Evolutionary conservation across 2,113 vertebrate species (phyloP), one percentile per base, ranked within the genome.

Genomic region (Anhinga rufa): DNA sequence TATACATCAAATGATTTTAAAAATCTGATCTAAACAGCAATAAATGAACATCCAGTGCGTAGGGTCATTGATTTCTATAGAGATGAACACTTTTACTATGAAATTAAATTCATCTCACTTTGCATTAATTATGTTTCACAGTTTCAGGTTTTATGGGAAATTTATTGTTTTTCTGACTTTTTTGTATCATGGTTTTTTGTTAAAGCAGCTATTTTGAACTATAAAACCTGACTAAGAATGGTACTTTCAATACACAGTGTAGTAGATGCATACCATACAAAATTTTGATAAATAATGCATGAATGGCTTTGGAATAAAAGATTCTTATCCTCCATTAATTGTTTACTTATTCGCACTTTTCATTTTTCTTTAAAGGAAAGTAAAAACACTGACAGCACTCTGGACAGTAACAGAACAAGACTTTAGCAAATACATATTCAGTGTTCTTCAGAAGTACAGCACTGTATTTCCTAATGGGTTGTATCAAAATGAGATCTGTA

Each of bases 241-340:
- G 20, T 58, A 7, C 11, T 88, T 81, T 82, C 54, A 66, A 4
- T 80, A 85, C 31, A 31, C 21, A 48, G 11, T 34, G 4, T 36
- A 29, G 36, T 57, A 26, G 86, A 86, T 61, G 57, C 4, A 2
- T 60, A 49, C 52, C 24, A 0, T 82, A 69, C n/a, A 88, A 96
- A 96, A 71, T 89, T 91, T 46, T 65, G 34, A 69, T 88, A 87
- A 97, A 95, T 95, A 93, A 92, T 94, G 18, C 52, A 54, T 85
- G 42, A 86, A 77, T 92, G 42, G 28, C 72, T 92, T 95, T 91
- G 57, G 52, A 93, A 46, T 72, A 78, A 91, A 95, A 94, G 83
- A 76, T 28, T 70, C 49, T 60, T 83, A 31, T 32, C 36, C 62
- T 83, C 83, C 8, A 9, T 90, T 94, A 96, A 75, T 95, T 96